Evolutionary conservation across 2,113 vertebrate species (phyloP), one percentile per base, ranked within the genome.

Genomic region (Aviceda subcristata): DNA sequence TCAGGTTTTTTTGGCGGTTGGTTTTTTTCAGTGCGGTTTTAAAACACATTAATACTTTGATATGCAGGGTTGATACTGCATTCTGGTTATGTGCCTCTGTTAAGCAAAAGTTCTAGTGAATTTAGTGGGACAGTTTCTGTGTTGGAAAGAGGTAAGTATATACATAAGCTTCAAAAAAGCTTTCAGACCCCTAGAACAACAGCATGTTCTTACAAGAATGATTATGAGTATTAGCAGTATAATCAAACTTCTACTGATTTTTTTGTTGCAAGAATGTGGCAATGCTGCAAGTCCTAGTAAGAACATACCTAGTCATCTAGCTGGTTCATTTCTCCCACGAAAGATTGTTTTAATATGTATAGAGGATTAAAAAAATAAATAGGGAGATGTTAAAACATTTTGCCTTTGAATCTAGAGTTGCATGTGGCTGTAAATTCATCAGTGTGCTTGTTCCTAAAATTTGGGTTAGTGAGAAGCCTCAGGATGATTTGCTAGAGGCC

Each of bases 91-190:
- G 11, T 48, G 29, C 43, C 32, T 92, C 55, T 68, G 29, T 59
- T 68, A 71, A 72, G 68, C 23, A 57, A 12, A 50, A 63, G 18
- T 74, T 91, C 43, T 15, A 57, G 0, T 11, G 6, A 51, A 66
- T 90, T 88, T 57, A 73, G 18, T 18, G 38, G 62, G 19, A 53
- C 23, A 12, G 9, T 75, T 72, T 60, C 53, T 90, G 12, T 41
- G 20, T 71, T 72, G 29, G 21, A 39, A 80, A 74, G 36, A 67
- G 43, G 1, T 39, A 78, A 50, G 6, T 51, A n/a, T 1, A 21
- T 36, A 21, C 15, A 15, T 0, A 22, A 64, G 15, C 41, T 76
- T 71, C 0, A 0, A 16, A 60, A 83, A 77, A 74, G 29, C 59
- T 77, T 71, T 64, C 3, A 1, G 34, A 38, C 23, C 12, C 32